Evolutionary conservation across 2,113 vertebrate species (phyloP).

Genomic region (Echinops telfairi): DNA sequence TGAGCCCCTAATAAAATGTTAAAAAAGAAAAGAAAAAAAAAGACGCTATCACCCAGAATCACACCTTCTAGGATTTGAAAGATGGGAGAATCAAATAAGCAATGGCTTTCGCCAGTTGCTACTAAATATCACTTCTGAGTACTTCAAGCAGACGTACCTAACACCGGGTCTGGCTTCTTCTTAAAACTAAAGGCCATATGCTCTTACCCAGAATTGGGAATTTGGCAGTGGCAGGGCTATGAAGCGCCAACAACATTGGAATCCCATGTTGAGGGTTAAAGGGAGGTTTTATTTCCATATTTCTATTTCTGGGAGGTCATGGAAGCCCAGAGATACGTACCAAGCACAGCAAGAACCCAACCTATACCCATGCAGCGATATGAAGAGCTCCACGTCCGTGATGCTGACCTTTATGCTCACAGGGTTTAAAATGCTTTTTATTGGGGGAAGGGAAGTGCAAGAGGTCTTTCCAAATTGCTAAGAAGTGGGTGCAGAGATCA

Average conservation of each 20-base stretch:
- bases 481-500: no score
- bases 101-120: neutral
- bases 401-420: neutral
- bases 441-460: neutral
- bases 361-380: neutral
- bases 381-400: fast-evolving
- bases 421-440: neutral
- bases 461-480: neutral
- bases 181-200: neutral
- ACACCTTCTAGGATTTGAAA: neutral
- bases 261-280: neutral
- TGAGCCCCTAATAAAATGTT: no score
- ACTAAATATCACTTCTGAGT: neutral
- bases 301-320: neutral
- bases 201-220: neutral
- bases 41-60: neutral
- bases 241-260: neutral
- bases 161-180: neutral
- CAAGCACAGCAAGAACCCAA: neutral
- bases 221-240: neutral
- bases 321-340: neutral
- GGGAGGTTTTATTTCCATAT: neutral
- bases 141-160: neutral
- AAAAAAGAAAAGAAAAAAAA: no score
- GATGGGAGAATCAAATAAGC: neutral